These are phyloP conservation scores for Phalanger gymnotis DNA, from an alignment of 2,797 vertebrate species.

Conservation along the genomic window DNA sequence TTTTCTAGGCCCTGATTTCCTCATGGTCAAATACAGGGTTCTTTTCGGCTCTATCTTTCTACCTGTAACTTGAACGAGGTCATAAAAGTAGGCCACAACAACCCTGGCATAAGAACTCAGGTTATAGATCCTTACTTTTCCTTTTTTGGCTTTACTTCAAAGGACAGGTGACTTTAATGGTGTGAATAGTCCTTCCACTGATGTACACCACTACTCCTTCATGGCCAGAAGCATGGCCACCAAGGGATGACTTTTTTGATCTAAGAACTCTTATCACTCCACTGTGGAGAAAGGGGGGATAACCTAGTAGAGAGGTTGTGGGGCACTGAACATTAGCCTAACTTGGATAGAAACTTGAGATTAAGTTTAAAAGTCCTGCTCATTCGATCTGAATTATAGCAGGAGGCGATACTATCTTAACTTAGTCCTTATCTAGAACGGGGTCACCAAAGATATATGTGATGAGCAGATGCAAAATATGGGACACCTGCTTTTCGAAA, in stretches of 20 bases:
- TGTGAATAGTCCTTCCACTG: background rate
- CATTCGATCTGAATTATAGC: background rate
- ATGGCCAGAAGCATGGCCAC: background rate
- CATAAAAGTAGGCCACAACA: background rate
- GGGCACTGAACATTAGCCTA: background rate
- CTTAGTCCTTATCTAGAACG: background rate
- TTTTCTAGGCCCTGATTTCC: background rate
- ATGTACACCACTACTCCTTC: background rate
- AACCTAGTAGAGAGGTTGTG: background rate
- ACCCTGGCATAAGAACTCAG: background rate
- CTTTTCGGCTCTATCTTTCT: background rate
- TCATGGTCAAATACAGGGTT: too few relatives aligned
- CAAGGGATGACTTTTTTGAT: background rate
- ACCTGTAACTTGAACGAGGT: background rate
- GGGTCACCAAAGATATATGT: background rate
- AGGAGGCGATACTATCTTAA: background rate
- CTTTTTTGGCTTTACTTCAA: background rate
- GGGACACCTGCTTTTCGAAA: background rate
- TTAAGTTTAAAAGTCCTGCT: background rate
- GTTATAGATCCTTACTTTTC: background rate
- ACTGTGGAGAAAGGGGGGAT: background rate
- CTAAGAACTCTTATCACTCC: background rate
- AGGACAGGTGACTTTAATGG: background rate
- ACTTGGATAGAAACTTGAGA: background rate
- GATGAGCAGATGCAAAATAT: background rate